Base-by-base conservation (phyloP, 2,797 vertebrate genomes). In the Harpagifer antarcticus region DNA sequence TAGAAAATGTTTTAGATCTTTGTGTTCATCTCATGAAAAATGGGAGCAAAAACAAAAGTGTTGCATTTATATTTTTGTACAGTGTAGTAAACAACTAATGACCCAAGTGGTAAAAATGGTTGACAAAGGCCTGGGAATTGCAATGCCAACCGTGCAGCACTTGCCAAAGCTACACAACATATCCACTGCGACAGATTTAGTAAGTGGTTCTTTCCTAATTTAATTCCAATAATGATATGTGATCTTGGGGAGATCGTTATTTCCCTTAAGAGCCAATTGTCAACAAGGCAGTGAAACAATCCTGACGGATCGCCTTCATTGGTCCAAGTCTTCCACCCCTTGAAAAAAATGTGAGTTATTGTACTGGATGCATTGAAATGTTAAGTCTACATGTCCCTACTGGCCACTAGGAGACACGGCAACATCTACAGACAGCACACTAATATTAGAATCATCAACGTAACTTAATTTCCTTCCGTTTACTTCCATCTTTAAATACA, bases 181-280 rank as follows among this genome's bases (percentile, higher is more conserved):
- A 68, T 86, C 78, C 80, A 70, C 62, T 20, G 27, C 64, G 73
- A 62, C 58, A 40, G 4, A 50, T 72, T 68, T 69, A 68, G 54
- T 43, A 76, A 76, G 47, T 66, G 59, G 68, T 55, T 64, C 66
- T 71, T 74, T 63, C 74, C 20, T 65, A 76, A 54, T 73, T 53
- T 57, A 74, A 70, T 60, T 74, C 65, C 75, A 52, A 68, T 81
- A 77, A 86, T 75, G 78, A 86, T 49, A 76, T 74, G 45, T 58
- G 67, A 82, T 76, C 79, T 58, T 50, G 65, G 68, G 48, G 43
- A 81, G 53, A 61, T 83, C 74, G 62, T 76, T 82, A 58, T 55
- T 85, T 84, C 53, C 81, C 76, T 68, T 78, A 65, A 79, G 20
- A 68, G 16, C 19, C 20, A 20, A 50, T 37, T 70, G 58, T 65